Evolutionary conservation across 2,888 invertebrate species (phyloP), one percentile per base, ranked within the genome.

Genomic region (Plagiodera versicolora): DNA sequence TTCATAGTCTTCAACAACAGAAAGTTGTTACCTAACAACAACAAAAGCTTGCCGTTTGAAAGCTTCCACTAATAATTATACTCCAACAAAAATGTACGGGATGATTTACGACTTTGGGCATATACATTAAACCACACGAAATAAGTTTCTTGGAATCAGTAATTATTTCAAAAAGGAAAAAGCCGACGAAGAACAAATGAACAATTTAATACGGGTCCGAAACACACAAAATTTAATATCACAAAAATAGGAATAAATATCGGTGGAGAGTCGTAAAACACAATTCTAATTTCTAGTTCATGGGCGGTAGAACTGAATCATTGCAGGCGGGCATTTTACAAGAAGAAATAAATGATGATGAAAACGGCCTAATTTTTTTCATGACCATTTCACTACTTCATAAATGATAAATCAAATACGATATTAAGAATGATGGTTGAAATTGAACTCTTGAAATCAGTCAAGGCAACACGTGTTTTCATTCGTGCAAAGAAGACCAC

Each of bases 81-180:
- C 44, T 44, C 28, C 24, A 53, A 20, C 44, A 44, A 30, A 53
- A 39, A 44, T 44, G 35, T 14, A 39, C 39, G 14, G 14, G 11
- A 14, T 53, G 53, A 53, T 53, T 53, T 53, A 53, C 24, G 53
- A 52, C 52, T 35, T 32, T 6, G 4, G 18, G 14, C 14, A n/a
- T 5, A 24, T 6, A 39, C 39, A 39, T 39, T 39, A 39, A 39
- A 39, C 39, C 44, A 17, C 1, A 24, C 53, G 17, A 44, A 19
- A 53, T 11, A 44, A 3, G 39, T 10, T 53, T 53, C 53, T 24
- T 2, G 19, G 53, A 53, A 53, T 35, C 24, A 44, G 44, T 16
- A 44, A 53, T n/a, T 53, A 44, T 53, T 53, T 24, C 53, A 53
- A 53, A 53, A 53, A 53, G 53, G 14, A 53, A 20, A 20, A 53